Evolutionary conservation across 2,888 invertebrate species (phyloP), one percentile per base, ranked within the genome.

Genomic region (Timandra comae): DNA sequence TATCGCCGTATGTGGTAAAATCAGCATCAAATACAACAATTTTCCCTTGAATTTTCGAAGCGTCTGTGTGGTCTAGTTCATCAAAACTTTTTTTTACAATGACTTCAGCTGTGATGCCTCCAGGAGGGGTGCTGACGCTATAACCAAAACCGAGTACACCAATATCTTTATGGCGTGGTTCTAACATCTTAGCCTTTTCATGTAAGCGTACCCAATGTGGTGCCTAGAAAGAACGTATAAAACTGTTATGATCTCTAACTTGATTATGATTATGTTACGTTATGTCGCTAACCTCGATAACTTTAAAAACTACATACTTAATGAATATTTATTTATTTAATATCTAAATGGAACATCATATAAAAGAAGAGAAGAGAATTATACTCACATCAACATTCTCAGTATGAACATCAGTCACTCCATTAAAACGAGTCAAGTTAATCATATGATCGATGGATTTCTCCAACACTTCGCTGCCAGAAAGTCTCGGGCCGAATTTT

Each of bases 21-120:
- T 85, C 81, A 52, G 91, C 87, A 61, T 92, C 91, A 64, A 88
- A 94, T 1, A 95, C 89, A 1, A 95, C 91, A 33, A 95, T 94
- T 84, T 93, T 94, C 9, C 91, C 80, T 49, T 66, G 60, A 34
- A 91, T 88, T 54, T 86, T 25, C n/a, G 50, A 72, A 7, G 64
- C 51, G 2, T 86, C 69, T 27, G 84, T 71, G 21, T 61, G 49
- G 2, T 88, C 69, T 10, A 94, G 81, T 57, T 93, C 92, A 4
- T 89, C 86, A 56, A 93, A 94, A 45, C 86, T 88, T 35, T 79
- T 85, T 1, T 94, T 91, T 0, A 93, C 92, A 22, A 94, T 72
- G 2, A 86, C 91, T 62, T 91, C 87, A 7, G 92, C 93, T 19
- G 86, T 88, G 20, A 94, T 91, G 6, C 93, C 93, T 33, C 86